Base-by-base conservation (phyloP, 2,797 vertebrate species). In the Sebastes jordani region DNA sequence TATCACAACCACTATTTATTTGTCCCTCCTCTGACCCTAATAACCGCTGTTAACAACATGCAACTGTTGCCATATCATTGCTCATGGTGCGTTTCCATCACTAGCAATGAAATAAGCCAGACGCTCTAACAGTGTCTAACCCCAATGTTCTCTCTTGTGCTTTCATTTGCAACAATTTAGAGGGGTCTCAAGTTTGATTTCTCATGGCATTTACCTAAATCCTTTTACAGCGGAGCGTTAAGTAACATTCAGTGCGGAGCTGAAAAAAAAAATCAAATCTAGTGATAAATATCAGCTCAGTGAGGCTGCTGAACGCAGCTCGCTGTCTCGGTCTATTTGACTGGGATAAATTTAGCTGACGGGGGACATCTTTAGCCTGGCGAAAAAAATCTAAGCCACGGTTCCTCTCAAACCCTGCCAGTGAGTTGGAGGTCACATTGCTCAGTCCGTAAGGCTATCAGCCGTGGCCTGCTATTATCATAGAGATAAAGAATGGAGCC, bases 351-450 rank as follows among this genome's bases (percentile, higher is more conserved):
- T 78, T 63, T 59, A 81, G 84, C 80, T 54, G n/a, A 54, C 10
- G n/a, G 52, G 52, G 80, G 68, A 30, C 63, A 36, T 79, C 81
- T 84, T 79, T 71, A 75, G 69, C 66, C 46, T 1, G 34, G 32
- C 1, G 16, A 22, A 54, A 55, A 61, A 70, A 63, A 55, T 25
- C 49, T 27, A 0, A 69, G 46, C 70, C 0, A 2, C 1, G 76
- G 46, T 63, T 59, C 75, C 68, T 88, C 83, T 75, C 63, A 82
- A 61, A 49, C 59, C 73, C 70, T 32, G 79, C 63, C 72, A 29
- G 76, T 2, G 59, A 74, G 73, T 14, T 88, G 74, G 83, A 88
- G 89, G 89, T 89, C 86, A 92, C 87, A 64, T 80, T 87, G 87
- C 86, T 76, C 22, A 4, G 66, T 7, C 54, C 30, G 59, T 22